phyloP scores from a whole-genome alignment of 2,797 vertebrate species.

The Gastrophryne carolinensis region DNA sequence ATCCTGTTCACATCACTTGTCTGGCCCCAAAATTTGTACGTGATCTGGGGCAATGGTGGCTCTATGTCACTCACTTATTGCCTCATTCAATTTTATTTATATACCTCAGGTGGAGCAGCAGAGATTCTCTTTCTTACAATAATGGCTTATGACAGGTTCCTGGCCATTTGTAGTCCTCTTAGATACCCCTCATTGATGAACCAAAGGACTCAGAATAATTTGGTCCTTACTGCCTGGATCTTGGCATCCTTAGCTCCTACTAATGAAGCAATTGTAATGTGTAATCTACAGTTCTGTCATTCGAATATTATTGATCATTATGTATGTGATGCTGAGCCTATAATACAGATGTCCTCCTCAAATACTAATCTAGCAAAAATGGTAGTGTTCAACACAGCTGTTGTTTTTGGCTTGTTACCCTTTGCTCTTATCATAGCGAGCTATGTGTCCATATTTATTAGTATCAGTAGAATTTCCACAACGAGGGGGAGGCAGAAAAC shows the following conservation, averaged over 20 bases:
- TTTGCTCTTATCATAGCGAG: slow-evolving; percentile 62
- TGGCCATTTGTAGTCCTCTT: slow-evolving; percentile 60
- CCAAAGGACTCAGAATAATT: slow-evolving; percentile 30
- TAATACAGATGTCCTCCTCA: slow-evolving; percentile 58
- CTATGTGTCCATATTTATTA: slow-evolving; percentile 43
- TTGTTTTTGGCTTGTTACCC: slow-evolving; percentile 61
- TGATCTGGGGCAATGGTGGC: slow-evolving; percentile 29
- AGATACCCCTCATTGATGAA: slow-evolving; percentile 58
- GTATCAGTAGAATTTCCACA: slow-evolving; percentile 35
- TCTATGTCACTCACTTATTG: slow-evolving; percentile 55
- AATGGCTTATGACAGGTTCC: slow-evolving; percentile 61
- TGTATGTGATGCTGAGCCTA: slow-evolving; percentile 61
- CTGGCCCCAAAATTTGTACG: not conserved
- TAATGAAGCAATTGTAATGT: slow-evolving; percentile 49
- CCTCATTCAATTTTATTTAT: slow-evolving; percentile 57
- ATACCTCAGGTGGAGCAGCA: slow-evolving; percentile 55
- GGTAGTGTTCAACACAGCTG: slow-evolving; percentile 60
- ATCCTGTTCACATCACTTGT: not conserved
- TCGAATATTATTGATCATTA: slow-evolving; percentile 59
- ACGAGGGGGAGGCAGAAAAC: slow-evolving; percentile 55
- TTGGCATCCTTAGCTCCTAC: slow-evolving; percentile 53
- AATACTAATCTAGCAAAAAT: slow-evolving; percentile 57
- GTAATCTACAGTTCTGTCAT: slow-evolving; percentile 58
- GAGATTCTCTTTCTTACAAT: slow-evolving; percentile 60
- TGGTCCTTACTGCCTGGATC: slow-evolving; percentile 54